Percentiles rank a stretch among this genome's conserved stretches.
These are phyloP conservation scores for Pitangus sulphuratus DNA, from an alignment of 2,797 vertebrate genomes.

Conservation along the genomic window DNA sequence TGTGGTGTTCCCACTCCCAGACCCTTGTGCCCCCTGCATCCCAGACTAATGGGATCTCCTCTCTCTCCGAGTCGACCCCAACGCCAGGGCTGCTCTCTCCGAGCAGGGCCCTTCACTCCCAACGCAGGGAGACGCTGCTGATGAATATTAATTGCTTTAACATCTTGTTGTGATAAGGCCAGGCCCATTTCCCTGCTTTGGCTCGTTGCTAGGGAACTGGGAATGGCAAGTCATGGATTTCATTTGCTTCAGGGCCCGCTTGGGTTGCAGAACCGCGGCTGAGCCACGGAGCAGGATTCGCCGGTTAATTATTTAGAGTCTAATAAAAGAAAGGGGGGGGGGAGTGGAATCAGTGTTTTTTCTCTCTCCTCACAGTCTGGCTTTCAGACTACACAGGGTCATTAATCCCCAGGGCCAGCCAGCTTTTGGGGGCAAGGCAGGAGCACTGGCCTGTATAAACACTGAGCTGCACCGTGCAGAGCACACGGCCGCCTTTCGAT, in stretches of 20 bases:
- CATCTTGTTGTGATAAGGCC: constrained; percentile 68
- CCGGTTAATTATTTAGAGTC: constrained; percentile 66
- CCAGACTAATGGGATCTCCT: fast-evolving
- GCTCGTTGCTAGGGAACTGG: constrained; percentile 81
- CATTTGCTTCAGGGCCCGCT: constrained; percentile 50
- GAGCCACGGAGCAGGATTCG: constrained; percentile 42
- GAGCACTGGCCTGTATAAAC: not conserved
- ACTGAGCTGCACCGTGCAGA: not conserved
- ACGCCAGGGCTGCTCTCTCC: not conserved
- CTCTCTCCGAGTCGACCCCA: not conserved
- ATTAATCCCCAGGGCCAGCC: not conserved
- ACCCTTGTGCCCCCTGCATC: fast-evolving
- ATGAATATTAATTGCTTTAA: constrained; percentile 78
- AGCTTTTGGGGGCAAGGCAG: not conserved
- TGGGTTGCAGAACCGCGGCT: constrained; percentile 33
- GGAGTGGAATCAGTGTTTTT: not conserved
- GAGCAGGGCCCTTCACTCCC: not conserved
- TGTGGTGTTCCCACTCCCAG: not conserved
- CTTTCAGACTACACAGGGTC: not conserved
- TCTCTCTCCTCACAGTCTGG: not conserved
- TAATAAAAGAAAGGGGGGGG: not conserved
- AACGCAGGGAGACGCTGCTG: not conserved
- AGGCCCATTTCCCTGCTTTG: constrained; percentile 62
- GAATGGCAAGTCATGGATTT: constrained; percentile 60
- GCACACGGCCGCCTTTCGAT: not conserved